Evolutionary conservation across 2,797 vertebrate species (phyloP), one percentile per base, ranked within the genome.

Genomic region (Prionace glauca): DNA sequence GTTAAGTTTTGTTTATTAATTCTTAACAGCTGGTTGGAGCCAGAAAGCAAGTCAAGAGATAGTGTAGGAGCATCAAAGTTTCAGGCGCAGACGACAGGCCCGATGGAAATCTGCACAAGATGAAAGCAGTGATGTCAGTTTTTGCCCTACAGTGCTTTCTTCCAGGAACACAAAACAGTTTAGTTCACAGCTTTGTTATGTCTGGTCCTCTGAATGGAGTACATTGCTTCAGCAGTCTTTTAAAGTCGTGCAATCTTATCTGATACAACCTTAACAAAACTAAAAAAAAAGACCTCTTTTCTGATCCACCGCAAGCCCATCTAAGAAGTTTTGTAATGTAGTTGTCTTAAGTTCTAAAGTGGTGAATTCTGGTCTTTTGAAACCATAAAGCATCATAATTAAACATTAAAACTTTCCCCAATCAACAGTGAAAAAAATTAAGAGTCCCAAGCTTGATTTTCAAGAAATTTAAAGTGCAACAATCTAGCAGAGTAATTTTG

Each of bases 41-140:
- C 87, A 95, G 65, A 91, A 91, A 74, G 56, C 62, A 62, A 94
- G 95, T 79, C 77, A 95, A 95, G 65, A 95, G 91, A 92, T 84
- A 95, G 65, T 87, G 32, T 71, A 24, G 79, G 62, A n/a, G 36
- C 91, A 96, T 96, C 95, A 96, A 96, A 86, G 95, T 94, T 96
- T 94, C 41, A 65, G 72, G 60, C 60, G 41, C 18, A 86, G 29
- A 92, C 77, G 62, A 69, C 65, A 96, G 60, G 41, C 67, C 60
- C n/a, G 95, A 96, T 96, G 95, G 95, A 95, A 96, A 96, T 94
- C 91, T 81, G 36, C 20, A 69, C 69, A 60, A 95, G 95, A 95
- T 92, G 95, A 90, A 95, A 95, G 84, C 90, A 86, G 65, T 93
- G 88, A 74, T 72, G 50, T 95, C 72, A 95, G n/a, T 45, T 45